Base-by-base conservation (phyloP, 2,888 invertebrate genomes). In the Leptarthrus brevirostris region DNA sequence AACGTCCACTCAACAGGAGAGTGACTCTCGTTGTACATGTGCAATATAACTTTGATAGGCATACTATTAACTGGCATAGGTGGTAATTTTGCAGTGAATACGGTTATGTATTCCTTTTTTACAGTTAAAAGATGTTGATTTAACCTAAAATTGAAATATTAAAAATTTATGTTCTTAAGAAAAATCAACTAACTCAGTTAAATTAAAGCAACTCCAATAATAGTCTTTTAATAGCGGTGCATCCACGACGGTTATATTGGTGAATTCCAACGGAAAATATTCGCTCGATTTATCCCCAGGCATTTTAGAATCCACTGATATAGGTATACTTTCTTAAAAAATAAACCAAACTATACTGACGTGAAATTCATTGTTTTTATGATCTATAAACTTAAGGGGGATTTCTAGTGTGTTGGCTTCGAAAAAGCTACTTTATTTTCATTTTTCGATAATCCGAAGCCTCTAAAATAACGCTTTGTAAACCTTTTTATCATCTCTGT, bases 211-310 rank as follows among this genome's bases (percentile, higher is more conserved):
- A 3, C 71, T 14, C 75, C 75, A 75, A 18, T 77, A 77, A 18
- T 73, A 74, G 10, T 77, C 75, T n/a, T 77, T 77, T 16, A 75
- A 20, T n/a, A 74, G 53, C 12, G 76, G 76, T 36, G 64, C 69
- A 61, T 74, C 54, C 6, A 69, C n/a, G 20, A 74, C 71, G 4
- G 14, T 53, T 20, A 77, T 77, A 47, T 77, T 74, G 3, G 73
- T 44, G 30, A 75, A 52, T 49, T 74, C 58, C 6, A 77, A 53
- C 3, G 75, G 74, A 64, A 73, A 75, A 54, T 24, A 70, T 8
- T 70, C 53, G 2, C 10, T 10, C 2, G 2, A 2, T 22, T 10
- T 52, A 47, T 47, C 14, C 5, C 18, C 52, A 4, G 8, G 8
- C 16, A 0, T 52, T 18, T 52, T 52, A 5, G 4, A 10, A 47